Evolutionary conservation across 2,113 vertebrate genomes (phyloP).

Genomic region (Tupaia tana): DNA sequence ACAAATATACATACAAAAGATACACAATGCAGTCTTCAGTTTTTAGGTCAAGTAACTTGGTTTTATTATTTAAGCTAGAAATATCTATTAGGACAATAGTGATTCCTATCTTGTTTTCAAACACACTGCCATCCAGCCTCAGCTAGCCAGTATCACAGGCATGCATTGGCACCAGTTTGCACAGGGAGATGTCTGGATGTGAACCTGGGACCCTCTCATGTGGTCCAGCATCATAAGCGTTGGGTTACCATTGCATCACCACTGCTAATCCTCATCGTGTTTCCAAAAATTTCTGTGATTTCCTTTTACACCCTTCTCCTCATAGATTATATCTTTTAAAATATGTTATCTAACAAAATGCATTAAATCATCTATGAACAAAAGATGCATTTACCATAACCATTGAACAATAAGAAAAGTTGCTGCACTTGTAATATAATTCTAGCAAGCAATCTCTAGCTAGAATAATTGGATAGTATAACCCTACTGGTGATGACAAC

Average conservation of each 20-base stretch:
- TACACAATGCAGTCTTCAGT: not conserved
- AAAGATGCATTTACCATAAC: slow-evolving; percentile 11
- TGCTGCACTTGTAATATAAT: not conserved
- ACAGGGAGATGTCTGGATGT: too few species aligned
- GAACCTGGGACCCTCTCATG: too few species aligned
- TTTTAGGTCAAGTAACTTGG: not conserved
- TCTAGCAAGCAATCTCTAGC: not conserved
- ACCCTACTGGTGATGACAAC: not conserved
- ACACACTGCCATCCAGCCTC: too few species aligned
- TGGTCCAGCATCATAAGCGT: too few species aligned
- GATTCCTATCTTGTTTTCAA: not conserved
- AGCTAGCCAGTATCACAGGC: too few species aligned
- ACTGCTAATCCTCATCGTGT: too few species aligned
- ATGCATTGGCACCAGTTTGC: too few species aligned
- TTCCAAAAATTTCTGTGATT: not conserved
- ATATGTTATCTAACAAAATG: not conserved
- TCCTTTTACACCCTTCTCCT: not conserved
- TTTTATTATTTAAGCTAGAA: not conserved
- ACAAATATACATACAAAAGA: not conserved
- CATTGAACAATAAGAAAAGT: not conserved
- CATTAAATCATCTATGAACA: not conserved
- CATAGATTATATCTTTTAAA: not conserved
- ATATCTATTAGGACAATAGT: not conserved
- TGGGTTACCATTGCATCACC: too few species aligned
- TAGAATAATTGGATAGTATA: not conserved